Percentiles rank a stretch among this genome's conserved stretches.
Evolutionary conservation across 2,888 invertebrate genomes (phyloP).

Genomic region (Coelinius sp.): DNA sequence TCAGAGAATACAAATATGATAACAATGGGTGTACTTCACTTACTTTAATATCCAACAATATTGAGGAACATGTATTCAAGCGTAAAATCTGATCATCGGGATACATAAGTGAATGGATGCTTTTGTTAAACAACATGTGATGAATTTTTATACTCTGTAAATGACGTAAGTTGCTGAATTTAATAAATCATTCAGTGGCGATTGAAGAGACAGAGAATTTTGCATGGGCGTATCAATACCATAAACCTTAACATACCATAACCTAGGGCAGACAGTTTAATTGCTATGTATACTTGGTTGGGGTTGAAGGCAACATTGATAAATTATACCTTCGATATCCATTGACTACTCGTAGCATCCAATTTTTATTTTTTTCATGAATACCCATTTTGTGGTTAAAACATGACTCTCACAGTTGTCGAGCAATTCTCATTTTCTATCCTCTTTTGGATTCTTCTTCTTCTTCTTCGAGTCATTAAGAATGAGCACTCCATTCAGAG

Average conservation of each 20-base stretch:
- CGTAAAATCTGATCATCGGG: no score
- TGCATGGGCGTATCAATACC: constrained; percentile 66
- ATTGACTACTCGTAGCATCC: constrained; percentile 51
- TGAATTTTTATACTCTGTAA: constrained; percentile 29
- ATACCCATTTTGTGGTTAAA: not conserved
- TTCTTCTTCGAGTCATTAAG: constrained; percentile 34
- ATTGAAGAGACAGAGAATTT: constrained; percentile 58
- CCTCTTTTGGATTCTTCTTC: constrained; percentile 11
- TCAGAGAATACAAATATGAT: constrained; percentile 9
- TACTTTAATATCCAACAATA: no score
- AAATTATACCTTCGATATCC: constrained; percentile 65
- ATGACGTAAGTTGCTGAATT: constrained; percentile 40
- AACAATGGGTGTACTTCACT: not conserved
- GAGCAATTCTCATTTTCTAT: constrained; percentile 16
- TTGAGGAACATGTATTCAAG: no score
- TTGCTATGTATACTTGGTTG: constrained; percentile 65
- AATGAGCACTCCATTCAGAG: constrained; percentile 25
- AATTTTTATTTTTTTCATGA: constrained; percentile 1
- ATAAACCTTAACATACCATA: constrained; percentile 68
- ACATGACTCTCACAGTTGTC: not conserved
- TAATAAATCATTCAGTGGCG: constrained; percentile 46
- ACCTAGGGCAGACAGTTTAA: constrained; percentile 67
- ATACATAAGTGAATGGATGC: no score
- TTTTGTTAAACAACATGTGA: no score
- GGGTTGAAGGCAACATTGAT: constrained; percentile 67